A percentile compares a stretch with the other conserved stretches of the same genome.
phyloP scores from a whole-genome alignment of 2,888 invertebrate species.

The Crocallis elinguaria region DNA sequence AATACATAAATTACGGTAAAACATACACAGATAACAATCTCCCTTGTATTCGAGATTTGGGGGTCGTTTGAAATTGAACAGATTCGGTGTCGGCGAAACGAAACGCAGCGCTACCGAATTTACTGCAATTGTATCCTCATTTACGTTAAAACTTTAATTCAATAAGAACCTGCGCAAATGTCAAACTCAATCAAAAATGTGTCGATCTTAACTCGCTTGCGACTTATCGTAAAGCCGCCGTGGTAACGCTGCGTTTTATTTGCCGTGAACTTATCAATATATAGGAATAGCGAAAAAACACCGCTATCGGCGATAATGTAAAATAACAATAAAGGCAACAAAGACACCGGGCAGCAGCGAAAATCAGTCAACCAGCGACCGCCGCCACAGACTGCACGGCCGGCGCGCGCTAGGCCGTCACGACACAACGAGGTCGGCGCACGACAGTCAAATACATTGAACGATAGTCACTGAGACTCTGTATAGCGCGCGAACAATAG shows the following conservation, averaged over 20 bases:
- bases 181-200: too few species aligned
- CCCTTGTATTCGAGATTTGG: slow-evolving; percentile 45
- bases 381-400: too few species aligned
- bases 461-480: too few species aligned
- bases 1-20: slow-evolving; percentile 28
- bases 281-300: neutral
- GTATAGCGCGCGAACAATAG: too few species aligned
- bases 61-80: slow-evolving; percentile 32
- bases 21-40: slow-evolving; percentile 37
- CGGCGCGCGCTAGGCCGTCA: slow-evolving; percentile 46
- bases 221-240: too few species aligned
- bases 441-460: slow-evolving; percentile 8
- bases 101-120: slow-evolving; percentile 18
- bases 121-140: too few species aligned
- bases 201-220: too few species aligned
- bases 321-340: neutral
- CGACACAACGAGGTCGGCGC: slow-evolving; percentile 24
- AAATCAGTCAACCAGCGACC: too few species aligned
- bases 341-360: neutral
- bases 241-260: slow-evolving; percentile 5
- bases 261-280: neutral
- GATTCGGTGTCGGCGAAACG: slow-evolving; percentile 37
- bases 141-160: too few species aligned
- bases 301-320: neutral
- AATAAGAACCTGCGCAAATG: too few species aligned